These are phyloP conservation scores for Spheniscus mendiculus DNA, from an alignment of 2,113 vertebrate genomes.

Conservation along the genomic window DNA sequence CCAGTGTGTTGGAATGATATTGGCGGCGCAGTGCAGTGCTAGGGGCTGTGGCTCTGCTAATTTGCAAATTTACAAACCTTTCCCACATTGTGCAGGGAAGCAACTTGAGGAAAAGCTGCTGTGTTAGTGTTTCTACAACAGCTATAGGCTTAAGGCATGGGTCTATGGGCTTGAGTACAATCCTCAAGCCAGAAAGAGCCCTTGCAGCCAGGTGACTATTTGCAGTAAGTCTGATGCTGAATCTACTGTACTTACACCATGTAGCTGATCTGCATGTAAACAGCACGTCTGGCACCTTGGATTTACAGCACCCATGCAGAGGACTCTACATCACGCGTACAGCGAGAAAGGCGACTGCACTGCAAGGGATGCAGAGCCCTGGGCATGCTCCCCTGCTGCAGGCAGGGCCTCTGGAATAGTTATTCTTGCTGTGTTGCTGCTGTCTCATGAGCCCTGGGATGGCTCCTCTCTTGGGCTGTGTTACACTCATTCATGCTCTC, in stretches of 20 bases:
- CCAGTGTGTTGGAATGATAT: background rate
- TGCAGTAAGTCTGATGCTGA: background rate
- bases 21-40: background rate
- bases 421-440: background rate
- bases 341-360: background rate
- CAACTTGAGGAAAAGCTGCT: background rate
- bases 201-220: background rate
- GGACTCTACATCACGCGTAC: background rate
- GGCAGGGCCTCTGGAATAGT: background rate
- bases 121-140: background rate
- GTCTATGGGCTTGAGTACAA: background rate
- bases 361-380: background rate
- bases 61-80: background rate
- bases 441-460: background rate
- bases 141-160: background rate
- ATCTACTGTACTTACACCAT: background rate
- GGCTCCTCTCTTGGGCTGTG: background rate
- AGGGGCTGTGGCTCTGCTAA: background rate
- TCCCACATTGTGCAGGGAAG: background rate
- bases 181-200: background rate
- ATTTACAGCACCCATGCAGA: background rate
- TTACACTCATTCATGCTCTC: background rate
- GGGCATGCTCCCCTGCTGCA: background rate
- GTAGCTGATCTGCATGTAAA: background rate
- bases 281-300: background rate